Evolutionary conservation across 1,140 invertebrate species (phyloP), one percentile per base, ranked within the genome.

Genomic region (Caenorhabditis briggsae): DNA sequence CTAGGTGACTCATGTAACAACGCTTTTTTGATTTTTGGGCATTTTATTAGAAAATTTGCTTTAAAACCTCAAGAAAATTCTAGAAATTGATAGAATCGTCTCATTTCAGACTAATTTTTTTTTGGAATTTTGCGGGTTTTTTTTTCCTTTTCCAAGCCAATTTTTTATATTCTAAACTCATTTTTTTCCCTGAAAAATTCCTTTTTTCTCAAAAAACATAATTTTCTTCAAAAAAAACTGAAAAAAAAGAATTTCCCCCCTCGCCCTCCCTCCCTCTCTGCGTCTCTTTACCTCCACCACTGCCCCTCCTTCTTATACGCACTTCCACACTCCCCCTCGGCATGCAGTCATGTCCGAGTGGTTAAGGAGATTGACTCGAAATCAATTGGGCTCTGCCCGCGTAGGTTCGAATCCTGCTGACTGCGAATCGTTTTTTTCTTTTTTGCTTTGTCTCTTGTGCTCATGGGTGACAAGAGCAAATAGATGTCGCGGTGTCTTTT

Each of bases 331-430:
- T 2, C 11, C 23, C 9, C 11, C 11, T 33, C 20, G 59, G 23
- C 9, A 18, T 87, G 82, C 89, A 83, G 82, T 82, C 64, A 87
- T 87, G 82, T 89, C 88, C 70, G 82, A 90, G 82, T 87, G 55
- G 74, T 85, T 87, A 86, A 86, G 87, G 83, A 90, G 89, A 59
- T 87, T 86, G 82, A 88, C 74, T 84, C 59, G 88, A 89, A 89
- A 89, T 89, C 88, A 89, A 88, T 85, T 89, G 88, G 88, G 88
- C 88, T 89, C 88, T 89, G 88, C 88, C 88, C 88, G 88, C 88
- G 83, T 88, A 89, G 88, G 88, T 89, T 89, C 88, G 87, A 88
- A 89, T 89, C 88, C 88, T 89, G 86, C 86, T 88, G 82, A 85
- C 88, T 89, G 87, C 88, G 88, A 86, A 88, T 86, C 23, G 6